Base-by-base conservation (phyloP, 2,113 vertebrate genomes). In the Chionomys nivalis region DNA sequence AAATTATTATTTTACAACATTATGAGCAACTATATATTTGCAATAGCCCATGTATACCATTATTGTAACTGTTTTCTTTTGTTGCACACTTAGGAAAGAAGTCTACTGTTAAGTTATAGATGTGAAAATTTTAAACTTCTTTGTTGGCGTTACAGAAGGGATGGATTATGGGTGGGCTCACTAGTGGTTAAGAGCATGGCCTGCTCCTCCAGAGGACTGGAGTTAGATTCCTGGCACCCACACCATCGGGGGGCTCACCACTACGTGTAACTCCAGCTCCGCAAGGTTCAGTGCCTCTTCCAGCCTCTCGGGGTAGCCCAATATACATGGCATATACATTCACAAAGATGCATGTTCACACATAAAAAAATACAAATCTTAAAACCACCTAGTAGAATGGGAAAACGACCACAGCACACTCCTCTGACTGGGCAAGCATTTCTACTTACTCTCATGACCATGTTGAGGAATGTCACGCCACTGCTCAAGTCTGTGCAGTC, bases 1-100 rank as follows among this genome's bases (percentile, higher is more conserved):
- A 77, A 86, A 92, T 81, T 79, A 95, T 31, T 81, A 36, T 92
- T 95, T 89, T 61, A 89, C 86, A 91, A 76, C 19, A 73, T 70
- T 96, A 63, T 68, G 86, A 92, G 83, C 63, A 85, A 42, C 28
- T 90, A 0, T 26, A 65, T 66, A 73, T 87, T 94, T 93, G 12
- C 72, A 73, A 82, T 13, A 81, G 3, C 8, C 42, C 61, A 0
- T 36, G 65, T 36, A 44, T 63, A 31, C 19, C 23, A 78, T 82
- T 70, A 92, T 83, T 39, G 61, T 89, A 89, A 93, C 24, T 73
- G 47, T 66, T 91, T 92, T 58, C 65, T 90, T 86, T 77, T 76
- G 13, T 66, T 91, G 21, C n/a, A 77, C 26, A 81, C 90, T 73
- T 65, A 47, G 55, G 44, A 77, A 65, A 47, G 2, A n/a, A 49